Base-by-base conservation (phyloP, 2,888 invertebrate species). In the Therioaphis trifolii region DNA sequence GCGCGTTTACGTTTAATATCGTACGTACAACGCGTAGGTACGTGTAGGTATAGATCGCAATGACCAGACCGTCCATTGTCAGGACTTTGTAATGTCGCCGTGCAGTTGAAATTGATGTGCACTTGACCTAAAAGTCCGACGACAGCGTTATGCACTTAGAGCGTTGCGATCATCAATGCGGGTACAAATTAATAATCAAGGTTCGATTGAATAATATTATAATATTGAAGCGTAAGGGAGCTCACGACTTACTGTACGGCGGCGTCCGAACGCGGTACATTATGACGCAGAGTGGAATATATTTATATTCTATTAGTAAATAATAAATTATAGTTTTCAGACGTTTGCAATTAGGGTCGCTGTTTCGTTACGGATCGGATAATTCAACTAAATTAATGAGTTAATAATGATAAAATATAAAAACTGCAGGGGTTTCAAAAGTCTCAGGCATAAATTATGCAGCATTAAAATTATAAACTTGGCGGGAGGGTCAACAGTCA, bases 61-160 rank as follows among this genome's bases (percentile, higher is more conserved):
- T 14, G 29, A 71, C 49, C 52, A 49, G 49, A 72, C 18, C 52
- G 52, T 72, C 27, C 35, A 21, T n/a, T 35, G 35, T 74, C 18
- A 21, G 14, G 35, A 72, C 72, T 74, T 35, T 35, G n/a, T n/a
- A 74, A 74, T 74, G 52, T 74, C 52, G n/a, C n/a, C n/a, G 29
- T 74, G 52, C 35, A n/a, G 21, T n/a, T 14, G 1, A 74, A 35
- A 74, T 35, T 35, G 35, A 74, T n/a, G 21, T 55, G 21, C 52
- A 21, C 35, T 74, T 52, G 52, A 74, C 72, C 52, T 74, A 74
- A 74, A 72, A 74, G 72, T n/a, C 15, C 9, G 21, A 21, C 29
- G 52, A 74, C 52, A 35, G 35, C 72, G 35, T 14, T 74, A 74
- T 74, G 52, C 72, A 74, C 72, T 74, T n/a, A 74, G 72, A 52